A percentile compares a stretch with the other conserved stretches of the same genome.
Conservation (phyloP, 2,888 invertebrate species). For the Gari tellinella region DNA sequence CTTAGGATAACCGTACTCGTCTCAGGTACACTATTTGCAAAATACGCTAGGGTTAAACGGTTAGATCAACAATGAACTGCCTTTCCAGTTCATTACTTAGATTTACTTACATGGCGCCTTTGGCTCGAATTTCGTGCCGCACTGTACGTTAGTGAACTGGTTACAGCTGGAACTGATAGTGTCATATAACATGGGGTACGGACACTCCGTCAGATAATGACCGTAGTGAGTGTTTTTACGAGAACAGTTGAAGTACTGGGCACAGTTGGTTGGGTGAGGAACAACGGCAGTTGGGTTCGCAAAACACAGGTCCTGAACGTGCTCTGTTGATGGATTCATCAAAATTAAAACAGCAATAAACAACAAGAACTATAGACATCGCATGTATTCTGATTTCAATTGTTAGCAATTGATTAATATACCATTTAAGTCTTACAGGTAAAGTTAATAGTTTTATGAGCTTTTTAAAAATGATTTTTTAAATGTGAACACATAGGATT, state of each 20-base stretch:
- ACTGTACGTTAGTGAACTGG: constrained; percentile 48
- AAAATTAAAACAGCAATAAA: too few species aligned
- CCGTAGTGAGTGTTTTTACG: constrained; percentile 29
- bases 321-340: constrained; percentile 37
- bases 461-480: too few species aligned
- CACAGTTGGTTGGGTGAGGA: constrained; percentile 69
- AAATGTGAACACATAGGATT: too few species aligned
- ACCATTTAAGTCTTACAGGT: too few species aligned
- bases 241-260: constrained; percentile 69
- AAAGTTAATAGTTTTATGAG: too few species aligned
- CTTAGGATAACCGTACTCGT: too few species aligned
- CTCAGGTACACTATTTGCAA: too few species aligned
- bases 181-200: constrained; percentile 61
- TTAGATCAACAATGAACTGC: background rate
- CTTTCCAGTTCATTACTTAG: background rate
- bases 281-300: constrained; percentile 58
- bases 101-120: constrained; percentile 62
- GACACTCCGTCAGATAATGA: constrained; percentile 60
- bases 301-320: constrained; percentile 60
- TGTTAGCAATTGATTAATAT: too few species aligned
- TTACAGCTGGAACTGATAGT: constrained; percentile 34
- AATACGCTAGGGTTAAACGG: background rate
- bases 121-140: constrained; percentile 54
- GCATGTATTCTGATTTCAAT: too few species aligned
- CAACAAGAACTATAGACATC: too few species aligned